Percentiles rank a stretch among this genome's conserved stretches.
Conservation (phyloP, 2,888 invertebrate species). For the Glaucopsyche alexis region DNA sequence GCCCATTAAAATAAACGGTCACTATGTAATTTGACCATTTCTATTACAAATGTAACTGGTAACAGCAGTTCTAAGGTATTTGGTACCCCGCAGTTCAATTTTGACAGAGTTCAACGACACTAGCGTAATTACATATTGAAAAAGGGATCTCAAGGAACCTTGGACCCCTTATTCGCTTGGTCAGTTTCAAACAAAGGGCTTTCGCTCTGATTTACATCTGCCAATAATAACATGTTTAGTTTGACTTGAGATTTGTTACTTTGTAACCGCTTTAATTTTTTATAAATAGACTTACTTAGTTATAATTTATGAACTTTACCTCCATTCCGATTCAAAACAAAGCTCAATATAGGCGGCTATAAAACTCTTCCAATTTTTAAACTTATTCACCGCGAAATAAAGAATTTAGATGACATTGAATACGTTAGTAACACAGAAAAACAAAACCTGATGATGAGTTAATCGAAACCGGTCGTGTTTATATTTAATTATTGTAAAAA, state of each 20-base stretch:
- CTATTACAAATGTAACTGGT: conserved; percentile 40
- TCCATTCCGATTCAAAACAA: too few species aligned
- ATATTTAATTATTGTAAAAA: too few species aligned
- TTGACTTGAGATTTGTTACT: conserved; percentile 29
- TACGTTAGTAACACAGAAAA: too few species aligned
- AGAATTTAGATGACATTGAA: too few species aligned
- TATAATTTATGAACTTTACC: too few species aligned
- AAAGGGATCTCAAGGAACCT: conserved; percentile 67
- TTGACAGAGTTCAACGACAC: conserved; percentile 68
- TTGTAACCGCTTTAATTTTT: background rate
- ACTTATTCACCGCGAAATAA: too few species aligned
- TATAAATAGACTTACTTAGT: background rate
- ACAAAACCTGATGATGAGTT: too few species aligned
- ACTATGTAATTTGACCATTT: conserved; percentile 36
- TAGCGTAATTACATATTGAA: conserved; percentile 68
- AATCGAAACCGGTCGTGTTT: too few species aligned
- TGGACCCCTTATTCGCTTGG: conserved; percentile 74
- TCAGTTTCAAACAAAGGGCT: conserved; percentile 75
- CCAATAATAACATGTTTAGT: conserved; percentile 41
- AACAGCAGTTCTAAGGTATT: conserved; percentile 40
- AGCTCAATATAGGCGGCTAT: too few species aligned
- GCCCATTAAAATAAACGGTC: conserved; percentile 25
- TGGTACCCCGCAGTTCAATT: conserved; percentile 64
- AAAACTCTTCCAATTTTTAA: too few species aligned
- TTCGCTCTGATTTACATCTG: conserved; percentile 51